Base-by-base conservation (phyloP, 2,888 invertebrate genomes). In the Creontiades dilutus region DNA sequence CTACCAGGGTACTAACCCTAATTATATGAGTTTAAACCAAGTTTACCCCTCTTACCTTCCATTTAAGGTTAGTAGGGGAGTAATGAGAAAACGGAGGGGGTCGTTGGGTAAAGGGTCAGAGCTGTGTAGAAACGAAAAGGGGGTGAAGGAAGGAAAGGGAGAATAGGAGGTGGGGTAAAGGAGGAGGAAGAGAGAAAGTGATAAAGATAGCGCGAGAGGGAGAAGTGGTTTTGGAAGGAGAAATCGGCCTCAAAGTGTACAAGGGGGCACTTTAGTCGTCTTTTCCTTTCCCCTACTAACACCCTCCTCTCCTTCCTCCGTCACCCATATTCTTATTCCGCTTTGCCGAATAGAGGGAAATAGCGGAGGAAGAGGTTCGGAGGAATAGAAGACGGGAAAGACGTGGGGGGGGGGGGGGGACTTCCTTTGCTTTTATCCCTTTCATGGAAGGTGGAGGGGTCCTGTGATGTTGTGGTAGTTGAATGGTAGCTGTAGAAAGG, bases 211-310 rank as follows among this genome's bases (percentile, higher is more conserved):
- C 28, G 11, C 5, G 78, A 80, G 78, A 80, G 78, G 37, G 78
- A 80, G 46, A 46, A 80, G 47, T 37, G 46, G 47, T 80, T 80
- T 80, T 68, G 68, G 68, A 68, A 68, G 68, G 68, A 68, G 68
- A 23, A 68, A 68, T 68, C 68, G 68, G 68, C 68, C 68, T 68
- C 68, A 68, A 68, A 68, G 68, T 68, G 68, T 68, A 68, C 68
- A 68, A 68, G 68, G 23, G 68, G 68, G 68, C 68, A 68, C 68
- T 68, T 68, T 68, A 13, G 68, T 68, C 68, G 68, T 68, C 68
- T 68, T 68, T 23, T 68, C 68, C 68, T 68, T 68, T 23, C 68
- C 68, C 68, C 23, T 68, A 23, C 68, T 68, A 68, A 68, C 68
- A 68, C 68, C 68, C 68, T 13, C 27, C 16, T 9, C 61, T 19